Base-by-base conservation (phyloP, 2,888 invertebrate genomes). In the Nephrotoma appendiculata region DNA sequence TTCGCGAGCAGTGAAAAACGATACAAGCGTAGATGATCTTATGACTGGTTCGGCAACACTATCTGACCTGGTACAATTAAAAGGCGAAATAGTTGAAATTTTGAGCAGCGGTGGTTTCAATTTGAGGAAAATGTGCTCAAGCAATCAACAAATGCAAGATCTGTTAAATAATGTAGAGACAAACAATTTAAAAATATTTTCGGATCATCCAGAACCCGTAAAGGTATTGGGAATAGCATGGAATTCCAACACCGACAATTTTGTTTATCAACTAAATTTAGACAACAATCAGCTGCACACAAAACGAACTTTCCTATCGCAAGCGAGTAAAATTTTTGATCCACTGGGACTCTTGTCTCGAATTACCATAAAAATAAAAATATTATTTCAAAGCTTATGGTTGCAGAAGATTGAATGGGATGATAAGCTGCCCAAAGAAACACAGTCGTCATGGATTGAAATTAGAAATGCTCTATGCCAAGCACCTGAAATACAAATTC, bases 361-460 rank as follows among this genome's bases (percentile, higher is more conserved):
- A 5, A 11, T 41, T 12, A 87, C 31, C 0, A 45, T 87, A 12
- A 41, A 15, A 12, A 41, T 48, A 19, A 87, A 86, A 48, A 86
- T 84, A 3, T 11, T 86, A 15, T 48, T 87, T 6, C 86, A 87
- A 15, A 6, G 86, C 45, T 12, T 87, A 11, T 87, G 87, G 87
- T 6, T 85, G 31, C 12, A 42, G 41, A 48, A 85, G 7, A 6
- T 85, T 11, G 41, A 19, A 12, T 87, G 52, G 85, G 85, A 52
- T 19, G 87, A 87, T 11, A 5, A 85, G 41, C 7, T 87, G 41
- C 57, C 42, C 1, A 52, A 31, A 41, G 11, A 57, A 45, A 3
- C 45, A 11, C 7, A 12, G 1, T 6, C 12, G 12, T 45, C 45
- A 6, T 45, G 45, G 45, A 11, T 9, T 6, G 45, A 45, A 9